Evolutionary conservation across 2,888 invertebrate genomes (phyloP).

Genomic region (Mimumesa dahlbomi): DNA sequence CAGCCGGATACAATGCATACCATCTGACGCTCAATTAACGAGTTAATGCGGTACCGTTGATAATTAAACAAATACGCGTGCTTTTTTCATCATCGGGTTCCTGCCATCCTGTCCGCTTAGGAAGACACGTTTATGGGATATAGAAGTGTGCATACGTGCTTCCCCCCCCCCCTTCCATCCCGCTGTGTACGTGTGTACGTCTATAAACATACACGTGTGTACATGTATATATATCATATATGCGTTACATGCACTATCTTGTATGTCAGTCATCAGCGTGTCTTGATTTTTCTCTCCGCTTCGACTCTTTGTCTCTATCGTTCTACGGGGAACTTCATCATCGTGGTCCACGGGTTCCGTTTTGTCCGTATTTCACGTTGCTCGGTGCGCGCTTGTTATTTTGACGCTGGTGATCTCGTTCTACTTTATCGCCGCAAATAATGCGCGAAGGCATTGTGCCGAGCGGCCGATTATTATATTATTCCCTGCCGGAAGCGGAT

Average conservation of each 20-base stretch:
- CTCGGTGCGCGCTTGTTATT: too few species aligned
- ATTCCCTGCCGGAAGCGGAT: constrained; percentile 78
- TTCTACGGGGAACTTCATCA: too few species aligned
- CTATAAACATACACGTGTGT: neutral
- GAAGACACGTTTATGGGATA: constrained; percentile 2
- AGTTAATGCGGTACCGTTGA: constrained; percentile 79
- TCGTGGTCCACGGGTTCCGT: too few species aligned
- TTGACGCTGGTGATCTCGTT: constrained; percentile 5
- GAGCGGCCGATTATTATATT: constrained; percentile 76
- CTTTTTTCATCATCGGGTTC: constrained; percentile 55
- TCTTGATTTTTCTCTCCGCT: neutral
- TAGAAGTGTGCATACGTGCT: neutral
- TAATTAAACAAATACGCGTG: constrained; percentile 78
- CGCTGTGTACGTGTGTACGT: neutral
- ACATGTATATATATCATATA: neutral
- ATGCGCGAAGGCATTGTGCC: constrained; percentile 71
- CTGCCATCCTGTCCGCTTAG: constrained; percentile 31
- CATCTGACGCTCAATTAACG: constrained; percentile 80
- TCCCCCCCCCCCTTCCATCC: too few species aligned
- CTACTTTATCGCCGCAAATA: constrained; percentile 57
- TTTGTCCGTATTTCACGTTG: too few species aligned
- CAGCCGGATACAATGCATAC: constrained; percentile 76
- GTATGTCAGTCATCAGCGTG: too few species aligned
- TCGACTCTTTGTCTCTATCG: too few species aligned
- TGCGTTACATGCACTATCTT: too few species aligned